Conservation (phyloP, 2,888 invertebrate genomes). For the Latrodectus hesperus region DNA sequence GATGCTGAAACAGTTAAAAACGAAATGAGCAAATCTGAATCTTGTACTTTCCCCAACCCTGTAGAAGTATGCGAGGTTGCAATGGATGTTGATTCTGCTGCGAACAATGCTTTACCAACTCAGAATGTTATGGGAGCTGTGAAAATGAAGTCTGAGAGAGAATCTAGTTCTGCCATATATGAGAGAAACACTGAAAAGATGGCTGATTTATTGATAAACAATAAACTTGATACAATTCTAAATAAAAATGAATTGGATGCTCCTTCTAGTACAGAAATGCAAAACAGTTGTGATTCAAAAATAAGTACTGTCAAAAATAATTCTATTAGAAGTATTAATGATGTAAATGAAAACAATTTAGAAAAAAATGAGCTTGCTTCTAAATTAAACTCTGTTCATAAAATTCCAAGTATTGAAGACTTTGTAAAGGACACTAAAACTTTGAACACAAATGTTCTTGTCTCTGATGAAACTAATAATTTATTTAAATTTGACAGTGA, state of each 20-base stretch:
- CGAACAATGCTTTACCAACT: constrained; percentile 40
- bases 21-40: constrained; percentile 1
- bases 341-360: constrained; percentile 44
- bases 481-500: constrained; percentile 79
- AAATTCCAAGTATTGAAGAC: constrained; percentile 76
- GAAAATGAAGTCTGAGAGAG: constrained; percentile 20
- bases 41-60: constrained; percentile 2
- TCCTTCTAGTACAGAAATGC: background rate
- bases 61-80: background rate
- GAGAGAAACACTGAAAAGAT: constrained; percentile 66
- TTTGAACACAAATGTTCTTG: constrained; percentile 78
- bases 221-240: constrained; percentile 56
- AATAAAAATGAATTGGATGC: constrained; percentile 61
- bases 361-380: constrained; percentile 72
- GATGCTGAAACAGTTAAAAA: background rate
- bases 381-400: constrained; percentile 72
- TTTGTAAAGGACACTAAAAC: constrained; percentile 80
- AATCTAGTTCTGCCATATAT: constrained; percentile 26
- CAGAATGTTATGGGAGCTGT: constrained; percentile 4
- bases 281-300: constrained; percentile 15
- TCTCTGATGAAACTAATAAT: constrained; percentile 75
- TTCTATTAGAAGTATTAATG: background rate
- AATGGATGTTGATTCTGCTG: constrained; percentile 12
- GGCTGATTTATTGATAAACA: constrained; percentile 62
- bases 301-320: constrained; percentile 31